Base-by-base conservation (phyloP, 2,797 vertebrate genomes). In the Sylvilagus floridanus region DNA sequence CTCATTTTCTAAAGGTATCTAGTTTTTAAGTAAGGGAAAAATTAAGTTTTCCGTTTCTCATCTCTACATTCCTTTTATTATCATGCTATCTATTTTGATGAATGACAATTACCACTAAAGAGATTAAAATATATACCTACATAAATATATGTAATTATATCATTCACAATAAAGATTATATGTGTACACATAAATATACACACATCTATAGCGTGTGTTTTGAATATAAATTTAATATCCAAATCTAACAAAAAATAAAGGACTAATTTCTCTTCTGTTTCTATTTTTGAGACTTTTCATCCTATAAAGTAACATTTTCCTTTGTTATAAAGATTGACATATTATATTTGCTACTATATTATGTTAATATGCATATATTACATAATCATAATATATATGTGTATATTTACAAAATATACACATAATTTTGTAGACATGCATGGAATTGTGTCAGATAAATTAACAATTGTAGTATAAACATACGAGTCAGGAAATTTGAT, bases 401-500 rank as follows among this genome's bases (percentile, higher is more conserved):
- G 8, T 47, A 60, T 63, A 88, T 42, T 75, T 37, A 9, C 11
- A 63, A 47, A 28, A 83, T 60, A 19, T 54, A 63, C 73, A 63
- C 3, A 84, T 84, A 19, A 65, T 57, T 92, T n/a, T 72, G 22
- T 37, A 86, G 35, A 65, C 60, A 63, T 72, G 17, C 17, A 85
- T 52, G 35, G 9, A 28, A 72, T 63, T 57, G 0, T 85, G 19
- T 42, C 26, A 83, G 19, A 35, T 7, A 7, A 91, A 50, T 52
- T 37, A 30, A 17, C 28, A 60, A n/a, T 90, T 90, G n/a, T 71
- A 14, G 12, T 28, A 93, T 81, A 88, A 92, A 42, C 7, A 93
- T 37, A 68, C 10, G 4, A 73, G 11, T 42, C 17, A 86, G 10
- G 30, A 85, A 92, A 92, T 37, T 42, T 60, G 8, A 85, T 78